Base-by-base conservation (phyloP, 2,113 vertebrate genomes). In the Coryphaenoides rupestris region DNA sequence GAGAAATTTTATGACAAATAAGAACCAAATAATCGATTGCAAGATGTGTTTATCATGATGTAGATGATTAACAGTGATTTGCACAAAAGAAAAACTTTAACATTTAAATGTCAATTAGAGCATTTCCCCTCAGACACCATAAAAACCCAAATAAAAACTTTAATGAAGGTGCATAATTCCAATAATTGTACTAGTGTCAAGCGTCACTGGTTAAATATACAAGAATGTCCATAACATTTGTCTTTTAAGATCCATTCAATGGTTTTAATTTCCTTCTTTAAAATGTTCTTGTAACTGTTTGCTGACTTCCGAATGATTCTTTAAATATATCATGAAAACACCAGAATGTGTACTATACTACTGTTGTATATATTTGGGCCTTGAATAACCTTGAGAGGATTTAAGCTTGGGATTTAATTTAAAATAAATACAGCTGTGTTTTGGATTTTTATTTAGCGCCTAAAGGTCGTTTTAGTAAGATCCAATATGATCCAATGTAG, bases 201-300 rank as follows among this genome's bases (percentile, higher is more conserved):
- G 23, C 21, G 7, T 58, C 2, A 4, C 24, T 33, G 24, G 16
- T 23, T n/a, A 16, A 58, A 22, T 24, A 17, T 24, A 56, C 26
- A 23, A 16, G 17, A 14, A 58, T 19, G 24, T 58, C 23, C 26
- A 19, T 58, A 58, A 58, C 28, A 58, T 19, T 2, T 17, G 28
- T 33, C n/a, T 58, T 58, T 58, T 58, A 28, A 53, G 49, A 62
- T 14, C 22, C 26, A 33, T 55, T 56, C 16, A 12, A 64, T 40
- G 53, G 53, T 64, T 64, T 56, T 47, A 23, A 64, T 55, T 64
- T 55, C 62, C 62, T 54, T 63, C 14, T 33, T 17, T 64, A 40
- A 21, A 63, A 57, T 17, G 21, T 19, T 14, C 40, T 65, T 46
- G 55, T 65, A 57, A 49, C 55, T 17, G 1, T 65, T 13, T 24